phyloP scores from a whole-genome alignment of 2,113 vertebrate species.

The Tychaedon coryphoeus region DNA sequence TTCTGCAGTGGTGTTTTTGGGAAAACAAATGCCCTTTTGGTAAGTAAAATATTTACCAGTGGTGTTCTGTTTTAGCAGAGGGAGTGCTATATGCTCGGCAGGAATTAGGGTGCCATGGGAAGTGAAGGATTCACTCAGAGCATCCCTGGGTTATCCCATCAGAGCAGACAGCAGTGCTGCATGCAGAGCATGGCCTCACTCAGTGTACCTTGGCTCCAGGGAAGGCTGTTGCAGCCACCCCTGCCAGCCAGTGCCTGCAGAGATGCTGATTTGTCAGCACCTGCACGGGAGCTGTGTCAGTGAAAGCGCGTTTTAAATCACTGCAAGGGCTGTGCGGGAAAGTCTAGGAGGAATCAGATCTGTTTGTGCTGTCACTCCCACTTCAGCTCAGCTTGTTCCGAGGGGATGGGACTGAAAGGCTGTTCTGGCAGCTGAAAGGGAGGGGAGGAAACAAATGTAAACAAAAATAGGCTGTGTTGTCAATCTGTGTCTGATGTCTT shows the following conservation, averaged over 20 bases:
- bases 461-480: not conserved
- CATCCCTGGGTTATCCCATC: not conserved
- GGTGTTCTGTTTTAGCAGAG: not conserved
- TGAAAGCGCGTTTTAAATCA: not conserved
- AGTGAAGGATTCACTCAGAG: not conserved
- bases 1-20: not conserved
- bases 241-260: accelerated
- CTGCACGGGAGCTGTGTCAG: accelerated
- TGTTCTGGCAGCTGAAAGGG: not conserved
- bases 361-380: slow-evolving; percentile 35
- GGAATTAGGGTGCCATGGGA: not conserved
- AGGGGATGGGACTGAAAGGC: not conserved
- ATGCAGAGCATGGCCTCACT: not conserved
- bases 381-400: not conserved
- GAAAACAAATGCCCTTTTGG: not conserved
- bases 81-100: accelerated
- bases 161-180: not conserved
- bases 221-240: not conserved
- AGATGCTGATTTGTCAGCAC: not conserved
- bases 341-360: not conserved
- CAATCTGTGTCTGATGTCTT: not conserved
- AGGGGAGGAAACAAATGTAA: slow-evolving; percentile 10
- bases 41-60: not conserved
- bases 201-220: accelerated
- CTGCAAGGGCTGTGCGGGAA: not conserved